Evolutionary conservation across 2,888 invertebrate genomes (phyloP), one percentile per base, ranked within the genome.

Genomic region (Blastobasis adustella): DNA sequence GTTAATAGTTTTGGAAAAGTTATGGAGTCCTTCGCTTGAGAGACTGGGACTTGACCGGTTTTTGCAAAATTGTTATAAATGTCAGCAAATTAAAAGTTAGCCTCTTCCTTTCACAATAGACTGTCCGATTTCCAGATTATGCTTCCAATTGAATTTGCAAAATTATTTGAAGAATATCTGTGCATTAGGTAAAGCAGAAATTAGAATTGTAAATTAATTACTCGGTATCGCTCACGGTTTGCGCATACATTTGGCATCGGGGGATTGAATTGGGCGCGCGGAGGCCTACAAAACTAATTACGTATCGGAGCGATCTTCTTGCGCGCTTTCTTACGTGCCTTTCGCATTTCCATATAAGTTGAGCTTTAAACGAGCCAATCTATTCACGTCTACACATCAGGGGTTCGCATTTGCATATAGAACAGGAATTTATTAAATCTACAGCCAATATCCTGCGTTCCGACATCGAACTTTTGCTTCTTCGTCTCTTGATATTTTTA

Each of bases 341-440:
- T 87, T 86, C 83, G 77, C 75, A 87, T 87, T 87, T 84, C 85
- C 88, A 87, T 87, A 87, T 87, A 88, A 87, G 87, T 87, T 86
- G 87, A 86, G 88, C 79, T 85, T 83, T 87, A 88, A 88, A 87
- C 87, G 88, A 84, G 79, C 88, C 87, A 88, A 88, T 88, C 87
- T 88, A 88, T 88, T 88, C 87, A 85, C 86, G 88, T 87, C 88
- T 88, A 87, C 87, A 88, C 87, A 88, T 88, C 87, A 87, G 85
- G 85, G 85, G 83, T 83, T 79, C 85, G 76, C 82, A 88, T 88
- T 88, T 88, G 87, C 88, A 87, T 88, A 87, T 88, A 87, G 85
- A 88, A 86, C 84, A 86, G 86, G 86, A 87, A 88, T 88, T 88
- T 88, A 88, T 88, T 88, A 88, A 88, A 88, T 88, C 88, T 87